These are phyloP conservation scores for Acanthurus lineatus DNA, from an alignment of 2,797 vertebrate species.

Conservation along the genomic window DNA sequence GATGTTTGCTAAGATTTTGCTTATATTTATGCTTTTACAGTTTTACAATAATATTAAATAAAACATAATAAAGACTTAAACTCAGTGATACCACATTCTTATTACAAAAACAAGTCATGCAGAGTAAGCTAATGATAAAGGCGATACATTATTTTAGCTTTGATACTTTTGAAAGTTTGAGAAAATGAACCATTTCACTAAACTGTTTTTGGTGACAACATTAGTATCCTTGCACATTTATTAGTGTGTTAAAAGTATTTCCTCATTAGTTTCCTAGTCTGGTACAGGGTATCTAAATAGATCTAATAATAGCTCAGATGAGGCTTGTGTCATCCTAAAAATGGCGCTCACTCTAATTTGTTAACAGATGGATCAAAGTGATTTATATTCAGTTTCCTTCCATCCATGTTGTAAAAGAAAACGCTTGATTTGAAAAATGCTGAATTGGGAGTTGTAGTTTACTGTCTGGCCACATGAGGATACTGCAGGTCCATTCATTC, in stretches of 20 bases:
- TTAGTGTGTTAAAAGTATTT: not conserved
- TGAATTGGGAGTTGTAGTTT: conserved; percentile 64
- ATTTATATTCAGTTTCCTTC: conserved; percentile 1
- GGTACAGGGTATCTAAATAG: not conserved
- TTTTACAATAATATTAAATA: not conserved
- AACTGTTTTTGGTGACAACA: not conserved
- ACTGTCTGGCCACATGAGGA: conserved; percentile 70
- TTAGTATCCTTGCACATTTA: not conserved
- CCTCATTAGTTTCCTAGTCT: not conserved
- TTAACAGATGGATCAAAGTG: not conserved
- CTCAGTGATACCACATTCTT: not conserved
- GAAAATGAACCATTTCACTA: too few species aligned
- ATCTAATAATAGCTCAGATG: conserved; percentile 6
- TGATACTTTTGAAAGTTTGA: not conserved
- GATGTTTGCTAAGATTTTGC: not conserved
- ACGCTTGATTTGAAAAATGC: not conserved
- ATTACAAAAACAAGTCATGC: not conserved
- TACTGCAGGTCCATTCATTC: conserved; percentile 55
- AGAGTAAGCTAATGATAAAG: not conserved
- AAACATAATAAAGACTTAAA: too few species aligned
- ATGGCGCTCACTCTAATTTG: not conserved
- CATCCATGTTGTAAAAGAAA: not conserved
- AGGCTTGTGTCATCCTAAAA: conserved; percentile 17
- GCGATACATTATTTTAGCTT: not conserved
- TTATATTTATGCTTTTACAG: not conserved